A percentile compares a stretch with the other conserved stretches of the same genome.
Conservation (phyloP, 1,140 invertebrate genomes). For the Aphaenogaster floridana region DNA sequence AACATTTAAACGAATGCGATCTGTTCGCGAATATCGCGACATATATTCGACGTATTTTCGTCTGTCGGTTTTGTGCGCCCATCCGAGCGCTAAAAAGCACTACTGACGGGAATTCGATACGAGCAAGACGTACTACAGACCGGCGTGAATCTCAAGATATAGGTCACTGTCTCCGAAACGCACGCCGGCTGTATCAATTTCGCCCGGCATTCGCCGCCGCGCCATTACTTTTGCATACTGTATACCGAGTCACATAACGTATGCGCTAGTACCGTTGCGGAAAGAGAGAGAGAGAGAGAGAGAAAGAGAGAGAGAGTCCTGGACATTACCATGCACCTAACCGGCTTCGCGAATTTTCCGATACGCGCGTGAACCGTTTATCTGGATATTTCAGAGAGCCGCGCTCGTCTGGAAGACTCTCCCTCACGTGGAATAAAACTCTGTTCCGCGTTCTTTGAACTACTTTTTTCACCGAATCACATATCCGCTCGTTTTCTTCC, state of each 20-base stretch:
- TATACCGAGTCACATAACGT: conserved; percentile 17
- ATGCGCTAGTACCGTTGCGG: background rate
- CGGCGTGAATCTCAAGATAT: conserved; percentile 41
- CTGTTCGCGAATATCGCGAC: background rate
- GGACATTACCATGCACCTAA: background rate
- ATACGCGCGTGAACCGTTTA: conserved; percentile 53
- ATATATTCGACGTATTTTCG: conserved; percentile 39
- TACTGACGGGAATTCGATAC: conserved; percentile 51
- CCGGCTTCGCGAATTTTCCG: conserved; percentile 30
- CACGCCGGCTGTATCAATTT: conserved; percentile 47
- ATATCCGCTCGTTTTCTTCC: background rate
- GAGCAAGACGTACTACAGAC: conserved; percentile 38
- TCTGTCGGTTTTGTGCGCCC: background rate
- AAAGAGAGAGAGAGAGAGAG: background rate
- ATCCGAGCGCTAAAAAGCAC: conserved; percentile 33
- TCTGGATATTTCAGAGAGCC: conserved; percentile 26
- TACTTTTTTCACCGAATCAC: conserved; percentile 8
- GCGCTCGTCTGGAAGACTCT: background rate
- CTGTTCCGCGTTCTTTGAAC: background rate
- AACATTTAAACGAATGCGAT: background rate
- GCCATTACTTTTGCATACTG: conserved; percentile 48
- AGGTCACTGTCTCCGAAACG: conserved; percentile 53
- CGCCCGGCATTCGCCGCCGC: background rate
- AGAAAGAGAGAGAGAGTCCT: background rate
- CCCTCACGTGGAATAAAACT: background rate